phyloP scores from a whole-genome alignment of 2,888 invertebrate species.

The Drosophila diplacantha region DNA sequence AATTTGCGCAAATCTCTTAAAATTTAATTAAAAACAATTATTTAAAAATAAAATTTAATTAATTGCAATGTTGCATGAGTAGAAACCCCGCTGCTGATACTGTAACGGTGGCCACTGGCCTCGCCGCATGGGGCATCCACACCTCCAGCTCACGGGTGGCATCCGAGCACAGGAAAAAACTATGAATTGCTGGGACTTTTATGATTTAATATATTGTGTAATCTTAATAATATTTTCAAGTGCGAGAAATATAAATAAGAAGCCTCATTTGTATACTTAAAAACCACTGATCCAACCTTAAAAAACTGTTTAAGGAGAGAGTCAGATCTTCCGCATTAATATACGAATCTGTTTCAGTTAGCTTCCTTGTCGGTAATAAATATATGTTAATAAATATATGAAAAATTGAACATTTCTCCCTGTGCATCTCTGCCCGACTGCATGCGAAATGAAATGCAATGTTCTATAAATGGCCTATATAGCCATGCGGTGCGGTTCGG shows the following conservation, averaged over 20 bases:
- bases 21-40: conserved; percentile 70
- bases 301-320: neutral
- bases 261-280: neutral
- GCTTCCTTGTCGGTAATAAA: too few relatives aligned
- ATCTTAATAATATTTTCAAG: neutral
- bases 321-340: too few relatives aligned
- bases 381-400: neutral
- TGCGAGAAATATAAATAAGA: neutral
- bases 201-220: neutral
- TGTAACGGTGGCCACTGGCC: conserved; percentile 69
- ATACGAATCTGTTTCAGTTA: neutral
- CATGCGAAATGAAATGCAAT: conserved; percentile 36
- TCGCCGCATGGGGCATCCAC: conserved; percentile 62
- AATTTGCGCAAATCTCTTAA: conserved; percentile 62
- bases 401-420: neutral
- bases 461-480: conserved; percentile 33
- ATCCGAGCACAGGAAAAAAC: conserved; percentile 13
- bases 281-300: neutral
- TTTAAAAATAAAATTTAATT: conserved; percentile 70
- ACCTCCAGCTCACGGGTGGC: conserved; percentile 50
- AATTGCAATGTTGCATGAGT: conserved; percentile 71
- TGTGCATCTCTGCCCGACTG: neutral
- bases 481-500: conserved; percentile 19
- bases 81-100: conserved; percentile 46
- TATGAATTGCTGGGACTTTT: neutral